Evolutionary conservation across 2,888 invertebrate genomes (phyloP).

Genomic region (Parnassius smintheus): DNA sequence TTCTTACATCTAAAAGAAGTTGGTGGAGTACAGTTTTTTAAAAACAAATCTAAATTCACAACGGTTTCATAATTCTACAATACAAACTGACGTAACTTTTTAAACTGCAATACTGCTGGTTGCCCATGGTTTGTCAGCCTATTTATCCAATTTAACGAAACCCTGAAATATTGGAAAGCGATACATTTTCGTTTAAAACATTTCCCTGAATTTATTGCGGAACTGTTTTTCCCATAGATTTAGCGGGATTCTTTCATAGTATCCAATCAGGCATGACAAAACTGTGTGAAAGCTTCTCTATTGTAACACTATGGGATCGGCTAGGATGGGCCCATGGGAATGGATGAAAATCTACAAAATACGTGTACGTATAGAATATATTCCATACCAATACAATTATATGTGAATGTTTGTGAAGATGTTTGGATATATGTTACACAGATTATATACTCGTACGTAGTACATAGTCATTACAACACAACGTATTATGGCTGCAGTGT

Average conservation of each 20-base stretch:
- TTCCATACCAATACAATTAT: too few relatives aligned
- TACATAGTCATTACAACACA: too few relatives aligned
- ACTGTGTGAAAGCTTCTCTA: slow-evolving; percentile 65
- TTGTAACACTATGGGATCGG: slow-evolving; percentile 57
- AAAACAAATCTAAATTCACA: slow-evolving; percentile 11
- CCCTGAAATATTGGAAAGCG: slow-evolving; percentile 53
- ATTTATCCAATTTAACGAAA: slow-evolving; percentile 22
- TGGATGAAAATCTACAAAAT: slow-evolving; percentile 24
- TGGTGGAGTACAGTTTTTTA: neutral
- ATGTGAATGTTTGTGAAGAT: too few relatives aligned
- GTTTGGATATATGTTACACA: too few relatives aligned
- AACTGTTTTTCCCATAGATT: slow-evolving; percentile 44
- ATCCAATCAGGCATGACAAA: slow-evolving; percentile 56
- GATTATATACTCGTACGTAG: too few relatives aligned
- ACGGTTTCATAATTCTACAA: slow-evolving; percentile 4
- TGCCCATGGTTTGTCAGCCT: slow-evolving; percentile 7
- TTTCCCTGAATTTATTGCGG: slow-evolving; percentile 52
- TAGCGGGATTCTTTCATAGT: slow-evolving; percentile 56
- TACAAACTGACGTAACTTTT: slow-evolving; percentile 8
- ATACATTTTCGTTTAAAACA: slow-evolving; percentile 40
- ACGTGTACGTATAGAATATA: neutral
- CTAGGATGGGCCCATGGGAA: slow-evolving; percentile 68
- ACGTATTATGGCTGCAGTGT: too few relatives aligned
- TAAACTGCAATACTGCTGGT: slow-evolving; percentile 2
- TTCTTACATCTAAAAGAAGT: too few relatives aligned